phyloP scores from a whole-genome alignment of 1,140 invertebrate species.

The Drosophila aff. region DNA sequence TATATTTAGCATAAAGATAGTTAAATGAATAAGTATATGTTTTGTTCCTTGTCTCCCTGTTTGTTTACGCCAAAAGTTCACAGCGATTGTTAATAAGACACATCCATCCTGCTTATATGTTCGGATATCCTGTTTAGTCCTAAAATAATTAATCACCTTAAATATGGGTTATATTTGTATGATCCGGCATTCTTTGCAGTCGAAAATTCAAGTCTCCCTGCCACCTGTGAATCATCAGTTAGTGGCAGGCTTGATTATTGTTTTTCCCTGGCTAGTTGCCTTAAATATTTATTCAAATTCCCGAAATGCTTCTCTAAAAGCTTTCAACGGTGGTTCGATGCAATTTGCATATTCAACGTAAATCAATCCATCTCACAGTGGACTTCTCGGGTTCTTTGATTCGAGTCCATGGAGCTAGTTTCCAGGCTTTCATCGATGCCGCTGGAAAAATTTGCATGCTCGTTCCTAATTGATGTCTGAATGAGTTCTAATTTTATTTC shows the following conservation, averaged over 20 bases:
- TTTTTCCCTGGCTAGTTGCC: slow-evolving; percentile 2
- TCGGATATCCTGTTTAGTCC: slow-evolving; percentile 5
- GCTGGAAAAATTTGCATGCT: slow-evolving; percentile 68
- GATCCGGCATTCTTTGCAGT: slow-evolving; percentile 10
- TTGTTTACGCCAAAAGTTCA: not conserved
- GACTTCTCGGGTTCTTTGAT: slow-evolving; percentile 28
- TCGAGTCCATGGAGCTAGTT: slow-evolving; percentile 17
- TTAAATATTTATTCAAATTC: slow-evolving; percentile 49
- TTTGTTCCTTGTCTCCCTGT: too few species aligned
- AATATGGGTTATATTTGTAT: not conserved
- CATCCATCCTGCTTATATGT: not conserved
- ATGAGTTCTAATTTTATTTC: slow-evolving; percentile 69
- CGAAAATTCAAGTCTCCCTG: not conserved
- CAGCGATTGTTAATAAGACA: not conserved
- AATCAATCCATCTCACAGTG: slow-evolving; percentile 39
- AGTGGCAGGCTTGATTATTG: slow-evolving; percentile 25
- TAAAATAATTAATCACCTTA: not conserved
- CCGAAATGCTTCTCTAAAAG: slow-evolving; percentile 34
- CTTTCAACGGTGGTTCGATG: slow-evolving; percentile 36
- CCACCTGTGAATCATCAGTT: slow-evolving; percentile 28
- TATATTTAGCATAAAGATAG: not conserved
- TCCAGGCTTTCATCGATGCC: slow-evolving; percentile 56
- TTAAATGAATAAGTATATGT: not conserved
- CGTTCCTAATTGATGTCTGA: slow-evolving; percentile 72
- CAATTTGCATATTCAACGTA: slow-evolving; percentile 54